These are phyloP conservation scores for Smittia aterrima DNA, from an alignment of 2,888 invertebrate genomes.

Conservation along the genomic window DNA sequence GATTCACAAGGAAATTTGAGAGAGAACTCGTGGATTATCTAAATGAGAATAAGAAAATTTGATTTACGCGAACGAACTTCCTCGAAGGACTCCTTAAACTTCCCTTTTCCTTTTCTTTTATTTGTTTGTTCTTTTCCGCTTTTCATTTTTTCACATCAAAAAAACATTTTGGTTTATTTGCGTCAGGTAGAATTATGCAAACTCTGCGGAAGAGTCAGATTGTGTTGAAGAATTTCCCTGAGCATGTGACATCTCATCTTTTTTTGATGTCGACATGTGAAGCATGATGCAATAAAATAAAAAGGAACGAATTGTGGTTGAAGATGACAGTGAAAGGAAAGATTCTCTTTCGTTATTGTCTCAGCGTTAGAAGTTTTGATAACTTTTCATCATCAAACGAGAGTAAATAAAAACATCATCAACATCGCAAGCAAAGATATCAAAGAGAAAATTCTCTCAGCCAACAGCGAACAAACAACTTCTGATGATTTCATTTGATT, in stretches of 20 bases:
- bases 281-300: neutral
- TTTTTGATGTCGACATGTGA: neutral
- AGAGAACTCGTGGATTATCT: neutral
- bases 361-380: neutral
- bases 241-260: neutral
- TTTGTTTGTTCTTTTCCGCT: too few species aligned
- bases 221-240: neutral
- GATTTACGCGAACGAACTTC: too few species aligned
- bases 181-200: neutral
- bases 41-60: neutral
- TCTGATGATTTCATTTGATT: constrained; percentile 6
- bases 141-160: too few species aligned
- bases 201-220: neutral
- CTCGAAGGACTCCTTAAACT: too few species aligned
- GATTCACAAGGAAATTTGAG: neutral
- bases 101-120: too few species aligned
- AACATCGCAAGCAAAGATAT: neutral
- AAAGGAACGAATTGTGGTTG: too few species aligned
- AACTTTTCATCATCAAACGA: constrained; percentile 11
- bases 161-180: too few species aligned
- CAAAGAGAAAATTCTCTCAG: neutral
- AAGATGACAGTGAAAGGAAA: too few species aligned
- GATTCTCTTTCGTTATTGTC: neutral
- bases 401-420: constrained; percentile 11
- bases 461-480: neutral